Evolutionary conservation across 1,140 invertebrate species (phyloP), one percentile per base, ranked within the genome.

Genomic region (Calycopis cecrops): DNA sequence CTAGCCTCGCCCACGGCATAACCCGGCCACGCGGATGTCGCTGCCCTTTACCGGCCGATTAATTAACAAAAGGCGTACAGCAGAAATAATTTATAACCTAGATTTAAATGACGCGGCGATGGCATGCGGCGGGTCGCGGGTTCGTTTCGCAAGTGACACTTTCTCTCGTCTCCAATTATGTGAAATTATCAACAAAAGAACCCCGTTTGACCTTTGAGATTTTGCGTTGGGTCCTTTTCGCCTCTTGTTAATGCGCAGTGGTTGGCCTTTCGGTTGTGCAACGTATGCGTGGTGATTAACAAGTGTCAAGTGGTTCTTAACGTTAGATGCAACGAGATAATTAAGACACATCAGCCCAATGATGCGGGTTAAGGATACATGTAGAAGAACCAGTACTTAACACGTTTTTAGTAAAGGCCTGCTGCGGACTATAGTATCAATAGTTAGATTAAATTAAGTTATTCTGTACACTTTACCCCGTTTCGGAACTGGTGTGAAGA

Each of bases 61-160:
- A 9, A 17, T 16, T 16, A 44, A 44, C 40, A 44, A 14, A 44
- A 44, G 14, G 44, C 17, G 34, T 17, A 4, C 16, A 18, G 17
- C 17, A 18, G 17, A 52, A 18, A 18, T 53, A 42, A 42, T 53
- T 53, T 40, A 38, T 12, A 40, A 49, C 48, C 11, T 18, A 33
- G 48, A 18, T 49, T 33, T 28, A 49, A 49, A 28, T 28, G 21
- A 44, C 40, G 16, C 14, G 40, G 40, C 14, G 40, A 44, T 44
- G 40, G 21, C 6, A 28, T 28, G 21, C 21, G 48, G 11, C 48
- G 21, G 42, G 17, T 14, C 37, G 34, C 48, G 12, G 38, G 16
- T 21, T n/a, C 63, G 67, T 80, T 78, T 79, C 77, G 74, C 67
- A 78, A 80, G 71, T 57, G 68, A 62, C 75, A 71, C 78, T 85